phyloP scores from a whole-genome alignment of 2,113 vertebrate genomes.

The Oreochromis niloticus region DNA sequence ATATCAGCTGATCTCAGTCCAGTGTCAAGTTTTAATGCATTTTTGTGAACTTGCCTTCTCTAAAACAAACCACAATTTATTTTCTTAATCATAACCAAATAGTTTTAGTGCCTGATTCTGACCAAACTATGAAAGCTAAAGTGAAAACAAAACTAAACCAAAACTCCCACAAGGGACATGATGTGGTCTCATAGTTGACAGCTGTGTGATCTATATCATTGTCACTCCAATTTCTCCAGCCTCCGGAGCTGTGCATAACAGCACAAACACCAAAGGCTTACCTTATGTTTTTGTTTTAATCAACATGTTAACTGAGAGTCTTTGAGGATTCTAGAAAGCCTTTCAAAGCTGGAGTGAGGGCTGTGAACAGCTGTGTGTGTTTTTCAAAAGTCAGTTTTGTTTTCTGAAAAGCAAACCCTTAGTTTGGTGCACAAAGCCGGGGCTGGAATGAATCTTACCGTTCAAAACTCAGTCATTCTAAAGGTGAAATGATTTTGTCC shows the following conservation, averaged over 20 bases:
- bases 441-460: not conserved
- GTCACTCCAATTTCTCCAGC: not conserved
- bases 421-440: not conserved
- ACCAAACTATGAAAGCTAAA: not conserved
- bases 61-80: not conserved
- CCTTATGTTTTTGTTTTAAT: not conserved
- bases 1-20: not conserved
- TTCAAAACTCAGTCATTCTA: not conserved
- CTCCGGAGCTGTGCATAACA: fast-evolving
- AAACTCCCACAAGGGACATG: not conserved
- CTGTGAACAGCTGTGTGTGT: not conserved
- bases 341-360: not conserved
- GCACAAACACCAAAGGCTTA: not conserved
- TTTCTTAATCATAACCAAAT: not conserved
- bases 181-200: not conserved
- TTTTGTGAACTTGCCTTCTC: not conserved
- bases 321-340: not conserved
- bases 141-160: not conserved
- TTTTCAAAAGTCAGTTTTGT: not conserved
- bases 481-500: not conserved
- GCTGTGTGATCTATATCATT: not conserved
- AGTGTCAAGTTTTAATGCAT: not conserved
- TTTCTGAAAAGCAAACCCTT: not conserved
- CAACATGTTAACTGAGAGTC: not conserved
- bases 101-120: not conserved